Conservation (phyloP, 1,140 invertebrate genomes). For the Diorhabda elongata region DNA sequence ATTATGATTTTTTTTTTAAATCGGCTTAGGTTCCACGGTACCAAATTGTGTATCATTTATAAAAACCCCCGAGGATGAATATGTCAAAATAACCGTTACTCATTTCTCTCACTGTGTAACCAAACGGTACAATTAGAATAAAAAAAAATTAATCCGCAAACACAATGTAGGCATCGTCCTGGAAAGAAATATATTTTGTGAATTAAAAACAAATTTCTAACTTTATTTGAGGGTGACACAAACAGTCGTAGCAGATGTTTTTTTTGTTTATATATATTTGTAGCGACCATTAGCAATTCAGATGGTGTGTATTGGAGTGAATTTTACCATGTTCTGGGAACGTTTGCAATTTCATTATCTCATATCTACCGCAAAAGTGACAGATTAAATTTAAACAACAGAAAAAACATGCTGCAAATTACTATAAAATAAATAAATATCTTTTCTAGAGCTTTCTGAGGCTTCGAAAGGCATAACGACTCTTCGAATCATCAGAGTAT, state of each 20-base stretch:
- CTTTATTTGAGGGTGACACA: not conserved
- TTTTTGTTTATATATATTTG: not conserved
- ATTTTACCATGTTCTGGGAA: too few species aligned
- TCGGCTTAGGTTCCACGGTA: too few species aligned
- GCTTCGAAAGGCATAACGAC: too few species aligned
- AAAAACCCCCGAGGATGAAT: not conserved
- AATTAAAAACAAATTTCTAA: not conserved
- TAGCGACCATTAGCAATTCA: not conserved
- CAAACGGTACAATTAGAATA: conserved; percentile 1
- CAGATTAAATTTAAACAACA: too few species aligned
- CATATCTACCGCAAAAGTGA: too few species aligned
- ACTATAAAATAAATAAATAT: too few species aligned
- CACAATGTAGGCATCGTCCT: not conserved
- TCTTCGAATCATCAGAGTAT: too few species aligned
- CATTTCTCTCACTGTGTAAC: not conserved
- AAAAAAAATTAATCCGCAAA: not conserved
- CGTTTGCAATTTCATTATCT: too few species aligned
- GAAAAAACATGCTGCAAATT: too few species aligned
- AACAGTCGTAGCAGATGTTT: not conserved
- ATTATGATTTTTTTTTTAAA: too few species aligned
- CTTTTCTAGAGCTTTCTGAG: too few species aligned
- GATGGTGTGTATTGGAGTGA: too few species aligned
- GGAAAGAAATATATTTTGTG: conserved; percentile 3
- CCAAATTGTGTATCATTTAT: not conserved
- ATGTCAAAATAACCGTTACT: conserved; percentile 2